Conservation (phyloP, 2,113 vertebrate species). For the Oncorhynchus nerka region DNA sequence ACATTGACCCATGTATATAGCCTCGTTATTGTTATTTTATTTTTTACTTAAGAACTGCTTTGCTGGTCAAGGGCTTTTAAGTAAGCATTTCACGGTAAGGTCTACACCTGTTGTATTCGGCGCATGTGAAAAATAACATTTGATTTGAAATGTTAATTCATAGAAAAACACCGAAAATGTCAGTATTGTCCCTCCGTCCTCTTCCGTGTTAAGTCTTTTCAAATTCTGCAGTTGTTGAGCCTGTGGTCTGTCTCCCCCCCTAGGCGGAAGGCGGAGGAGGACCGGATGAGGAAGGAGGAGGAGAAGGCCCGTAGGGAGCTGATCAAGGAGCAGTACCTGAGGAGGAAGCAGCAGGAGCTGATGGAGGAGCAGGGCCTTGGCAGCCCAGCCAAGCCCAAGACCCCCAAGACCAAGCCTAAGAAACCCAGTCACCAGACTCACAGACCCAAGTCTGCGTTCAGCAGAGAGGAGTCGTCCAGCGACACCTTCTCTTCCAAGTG, state of each 20-base stretch:
- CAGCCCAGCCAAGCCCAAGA: conserved; percentile 83
- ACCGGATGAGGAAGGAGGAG: conserved; percentile 91
- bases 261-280: conserved; percentile 94
- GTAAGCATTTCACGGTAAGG: no score
- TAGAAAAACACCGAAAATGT: no score
- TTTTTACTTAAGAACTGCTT: no score
- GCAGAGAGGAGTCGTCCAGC: conserved; percentile 81
- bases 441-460: conserved; percentile 86
- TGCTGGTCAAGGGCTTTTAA: no score
- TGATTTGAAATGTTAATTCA: no score
- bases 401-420: conserved; percentile 77
- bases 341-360: conserved; percentile 87
- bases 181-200: no score
- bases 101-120: no score
- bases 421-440: conserved; percentile 50
- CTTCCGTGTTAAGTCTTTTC: no score
- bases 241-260: conserved; percentile 41
- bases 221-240: not conserved
- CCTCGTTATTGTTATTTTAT: no score
- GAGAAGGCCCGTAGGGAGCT: conserved; percentile 91
- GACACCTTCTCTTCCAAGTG: conserved; percentile 82
- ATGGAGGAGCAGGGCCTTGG: conserved; percentile 88
- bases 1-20: no score
- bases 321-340: conserved; percentile 93
- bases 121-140: no score